These are phyloP conservation scores for Zaprionus ghesquierei DNA, from an alignment of 1,140 invertebrate species.

Conservation along the genomic window DNA sequence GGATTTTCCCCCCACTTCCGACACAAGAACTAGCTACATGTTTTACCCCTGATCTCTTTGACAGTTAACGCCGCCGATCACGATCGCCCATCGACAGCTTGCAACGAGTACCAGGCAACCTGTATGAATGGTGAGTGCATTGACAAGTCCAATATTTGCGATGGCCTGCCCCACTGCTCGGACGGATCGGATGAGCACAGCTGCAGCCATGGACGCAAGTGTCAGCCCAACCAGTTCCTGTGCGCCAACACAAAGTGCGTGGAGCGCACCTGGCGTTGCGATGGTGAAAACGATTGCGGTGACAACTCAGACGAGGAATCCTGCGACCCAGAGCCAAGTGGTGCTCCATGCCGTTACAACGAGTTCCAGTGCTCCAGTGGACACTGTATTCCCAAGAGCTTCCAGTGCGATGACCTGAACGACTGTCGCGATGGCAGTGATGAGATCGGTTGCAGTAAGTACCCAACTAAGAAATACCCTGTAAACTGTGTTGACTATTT, in stretches of 20 bases:
- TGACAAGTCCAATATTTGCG: conserved; percentile 90
- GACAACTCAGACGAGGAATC: conserved; percentile 93
- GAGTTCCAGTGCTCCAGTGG: conserved; percentile 92
- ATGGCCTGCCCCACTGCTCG: conserved; percentile 90
- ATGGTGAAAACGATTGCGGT: conserved; percentile 94
- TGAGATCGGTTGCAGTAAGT: conserved; percentile 92
- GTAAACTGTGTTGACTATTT: neutral
- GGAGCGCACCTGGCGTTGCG: conserved; percentile 96
- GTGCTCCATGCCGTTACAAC: conserved; percentile 88
- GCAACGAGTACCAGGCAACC: conserved; percentile 91
- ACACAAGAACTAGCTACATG: neutral
- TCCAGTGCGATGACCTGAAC: conserved; percentile 94
- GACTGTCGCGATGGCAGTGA: conserved; percentile 96
- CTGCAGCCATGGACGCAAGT: conserved; percentile 91
- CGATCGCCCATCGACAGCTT: conserved; percentile 85
- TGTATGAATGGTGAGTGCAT: conserved; percentile 97
- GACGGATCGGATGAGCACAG: conserved; percentile 95
- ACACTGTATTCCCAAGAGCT: conserved; percentile 96
- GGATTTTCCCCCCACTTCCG: neutral
- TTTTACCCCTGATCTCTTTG: neutral
- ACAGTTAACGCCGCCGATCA: conserved; percentile 79
- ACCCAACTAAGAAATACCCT: neutral
- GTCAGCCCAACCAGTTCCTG: conserved; percentile 96
- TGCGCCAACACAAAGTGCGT: conserved; percentile 95
- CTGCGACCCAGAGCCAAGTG: conserved; percentile 85